These are phyloP conservation scores for Pomatorhinus ruficollis DNA, from an alignment of 2,113 vertebrate genomes.

Conservation along the genomic window DNA sequence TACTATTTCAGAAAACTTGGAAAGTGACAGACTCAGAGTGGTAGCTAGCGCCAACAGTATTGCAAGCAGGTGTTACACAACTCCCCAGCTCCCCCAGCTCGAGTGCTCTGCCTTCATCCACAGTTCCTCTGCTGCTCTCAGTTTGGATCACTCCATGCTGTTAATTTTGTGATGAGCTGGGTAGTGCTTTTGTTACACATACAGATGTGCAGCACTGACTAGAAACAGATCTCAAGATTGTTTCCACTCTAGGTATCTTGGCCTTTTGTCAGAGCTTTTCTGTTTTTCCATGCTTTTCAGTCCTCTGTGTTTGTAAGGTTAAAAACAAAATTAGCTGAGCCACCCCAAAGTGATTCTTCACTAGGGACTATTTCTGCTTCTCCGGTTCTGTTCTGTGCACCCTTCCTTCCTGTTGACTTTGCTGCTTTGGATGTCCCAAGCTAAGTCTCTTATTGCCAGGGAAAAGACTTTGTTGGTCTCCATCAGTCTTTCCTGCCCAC, in stretches of 20 bases:
- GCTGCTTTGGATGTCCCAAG: not conserved
- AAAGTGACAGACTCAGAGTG: not conserved
- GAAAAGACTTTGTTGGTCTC: not conserved
- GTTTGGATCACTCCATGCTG: not conserved
- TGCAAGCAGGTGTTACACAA: slow-evolving; percentile 45
- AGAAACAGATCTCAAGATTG: not conserved
- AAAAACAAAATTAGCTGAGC: not conserved
- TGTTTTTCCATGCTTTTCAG: not conserved
- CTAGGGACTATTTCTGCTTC: not conserved
- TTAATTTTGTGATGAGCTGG: not conserved
- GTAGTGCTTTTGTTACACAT: not conserved
- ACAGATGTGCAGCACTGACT: not conserved
- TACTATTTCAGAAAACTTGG: slow-evolving; percentile 25
- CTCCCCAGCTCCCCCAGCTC: slow-evolving; percentile 1
- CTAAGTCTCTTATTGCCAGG: not conserved
- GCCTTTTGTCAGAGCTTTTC: not conserved
- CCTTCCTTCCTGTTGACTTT: not conserved
- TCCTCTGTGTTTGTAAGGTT: not conserved
- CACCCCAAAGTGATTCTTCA: not conserved
- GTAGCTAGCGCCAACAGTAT: not conserved
- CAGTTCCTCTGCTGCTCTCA: not conserved
- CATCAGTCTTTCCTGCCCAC: not conserved
- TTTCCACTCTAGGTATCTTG: not conserved
- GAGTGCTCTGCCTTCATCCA: not conserved
- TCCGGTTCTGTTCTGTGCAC: not conserved